phyloP scores from a whole-genome alignment of 2,888 invertebrate genomes.

The Reticulitermes lucifugus region DNA sequence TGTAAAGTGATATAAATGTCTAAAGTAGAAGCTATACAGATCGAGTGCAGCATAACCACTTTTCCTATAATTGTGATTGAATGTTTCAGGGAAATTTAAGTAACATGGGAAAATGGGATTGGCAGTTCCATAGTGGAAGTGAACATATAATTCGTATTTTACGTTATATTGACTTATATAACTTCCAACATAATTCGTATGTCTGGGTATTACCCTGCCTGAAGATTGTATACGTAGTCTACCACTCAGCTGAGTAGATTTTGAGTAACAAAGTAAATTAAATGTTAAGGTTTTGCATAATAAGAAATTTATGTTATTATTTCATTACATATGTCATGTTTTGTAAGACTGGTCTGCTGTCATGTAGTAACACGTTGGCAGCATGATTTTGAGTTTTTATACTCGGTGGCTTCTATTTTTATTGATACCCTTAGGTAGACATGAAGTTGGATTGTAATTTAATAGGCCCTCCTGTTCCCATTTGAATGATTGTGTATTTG shows the following conservation, averaged over 20 bases:
- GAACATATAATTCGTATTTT: background rate
- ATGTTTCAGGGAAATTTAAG: slow-evolving; percentile 25
- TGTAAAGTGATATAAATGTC: slow-evolving; percentile 17
- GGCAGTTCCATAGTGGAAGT: background rate
- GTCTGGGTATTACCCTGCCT: too few relatives aligned
- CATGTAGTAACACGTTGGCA: background rate
- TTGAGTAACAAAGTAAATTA: background rate
- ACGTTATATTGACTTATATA: too few relatives aligned
- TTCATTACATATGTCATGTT: background rate
- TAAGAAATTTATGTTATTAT: background rate
- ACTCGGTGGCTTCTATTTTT: background rate
- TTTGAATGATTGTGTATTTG: background rate
- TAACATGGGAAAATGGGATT: background rate
- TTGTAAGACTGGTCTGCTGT: background rate
- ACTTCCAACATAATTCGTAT: background rate
- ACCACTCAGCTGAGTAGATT: background rate
- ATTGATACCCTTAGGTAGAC: background rate
- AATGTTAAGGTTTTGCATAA: background rate
- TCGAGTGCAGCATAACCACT: background rate
- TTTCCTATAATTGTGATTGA: background rate
- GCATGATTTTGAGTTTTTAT: slow-evolving; percentile 1
- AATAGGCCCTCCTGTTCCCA: background rate
- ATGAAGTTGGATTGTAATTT: background rate
- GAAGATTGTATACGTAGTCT: background rate
- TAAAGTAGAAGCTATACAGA: background rate